Evolutionary conservation across 1,140 invertebrate species (phyloP).

Genomic region (Bathynomus jamesi): DNA sequence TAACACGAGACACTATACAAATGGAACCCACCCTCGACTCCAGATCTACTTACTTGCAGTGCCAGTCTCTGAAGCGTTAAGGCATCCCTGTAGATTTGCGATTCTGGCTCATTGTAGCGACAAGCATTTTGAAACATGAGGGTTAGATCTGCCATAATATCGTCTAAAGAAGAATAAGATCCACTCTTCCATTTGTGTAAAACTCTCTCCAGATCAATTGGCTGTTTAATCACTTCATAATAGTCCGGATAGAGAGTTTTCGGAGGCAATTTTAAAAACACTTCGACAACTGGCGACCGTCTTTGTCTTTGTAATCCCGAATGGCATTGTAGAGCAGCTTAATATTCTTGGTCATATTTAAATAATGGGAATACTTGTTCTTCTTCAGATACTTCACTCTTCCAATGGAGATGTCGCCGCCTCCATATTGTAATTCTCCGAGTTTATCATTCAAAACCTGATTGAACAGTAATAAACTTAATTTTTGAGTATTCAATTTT

Average conservation of each 20-base stretch:
- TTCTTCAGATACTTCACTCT: conserved; percentile 5
- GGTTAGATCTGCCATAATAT: conserved; percentile 84
- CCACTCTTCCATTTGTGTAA: conserved; percentile 70
- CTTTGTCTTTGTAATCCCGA: conserved; percentile 40
- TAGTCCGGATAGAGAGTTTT: conserved; percentile 26
- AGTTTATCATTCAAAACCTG: conserved; percentile 15
- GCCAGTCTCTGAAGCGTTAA: conserved; percentile 83
- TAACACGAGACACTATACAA: conserved; percentile 69
- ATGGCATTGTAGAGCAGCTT: conserved; percentile 16
- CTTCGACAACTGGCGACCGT: conserved; percentile 77
- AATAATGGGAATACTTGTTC: conserved; percentile 5
- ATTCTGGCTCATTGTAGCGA: conserved; percentile 98
- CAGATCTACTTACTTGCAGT: conserved; percentile 52
- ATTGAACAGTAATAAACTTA: no score
- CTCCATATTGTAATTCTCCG: conserved; percentile 6
- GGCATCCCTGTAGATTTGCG: conserved; percentile 97
- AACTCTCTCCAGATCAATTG: conserved; percentile 95
- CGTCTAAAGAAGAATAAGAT: conserved; percentile 76
- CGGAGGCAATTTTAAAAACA: conserved; percentile 80
- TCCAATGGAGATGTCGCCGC: no score
- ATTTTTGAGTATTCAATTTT: no score
- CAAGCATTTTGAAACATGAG: conserved; percentile 99
- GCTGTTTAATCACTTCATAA: conserved; percentile 81
- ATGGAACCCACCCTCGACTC: not conserved
- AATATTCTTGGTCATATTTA: conserved; percentile 5